Evolutionary conservation across 2,888 invertebrate genomes (phyloP).

Genomic region (Temnothorax rugatulus): DNA sequence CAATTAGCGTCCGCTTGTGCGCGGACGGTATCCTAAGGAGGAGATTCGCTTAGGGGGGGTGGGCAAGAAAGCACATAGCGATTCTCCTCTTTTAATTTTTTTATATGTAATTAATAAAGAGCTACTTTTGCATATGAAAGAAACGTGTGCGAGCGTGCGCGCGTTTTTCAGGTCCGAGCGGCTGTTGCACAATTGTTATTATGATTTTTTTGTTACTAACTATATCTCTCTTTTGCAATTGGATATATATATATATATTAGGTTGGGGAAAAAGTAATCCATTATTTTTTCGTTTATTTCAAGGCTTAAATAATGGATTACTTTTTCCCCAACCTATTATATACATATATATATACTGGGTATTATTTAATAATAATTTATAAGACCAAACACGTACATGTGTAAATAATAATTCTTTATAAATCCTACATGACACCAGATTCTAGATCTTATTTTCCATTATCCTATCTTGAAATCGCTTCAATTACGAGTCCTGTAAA

Average conservation of each 20-base stretch:
- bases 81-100: constrained; percentile 43
- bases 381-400: constrained; percentile 24
- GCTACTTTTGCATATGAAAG: constrained; percentile 31
- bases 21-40: constrained; percentile 22
- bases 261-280: too few species aligned
- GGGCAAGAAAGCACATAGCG: background rate
- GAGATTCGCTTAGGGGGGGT: background rate
- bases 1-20: constrained; percentile 23
- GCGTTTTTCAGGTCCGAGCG: constrained; percentile 32
- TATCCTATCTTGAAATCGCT: constrained; percentile 17
- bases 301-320: too few species aligned
- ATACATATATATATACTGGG: constrained; percentile 5
- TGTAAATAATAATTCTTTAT: constrained; percentile 44
- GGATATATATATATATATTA: constrained; percentile 36
- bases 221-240: constrained; percentile 58
- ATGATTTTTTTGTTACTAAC: constrained; percentile 61
- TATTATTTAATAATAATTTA: constrained; percentile 58
- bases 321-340: too few species aligned
- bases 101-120: constrained; percentile 41
- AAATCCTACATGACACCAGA: background rate
- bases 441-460: constrained; percentile 18
- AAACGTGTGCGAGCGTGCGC: constrained; percentile 3
- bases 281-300: too few species aligned
- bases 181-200: constrained; percentile 62
- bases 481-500: background rate